phyloP scores from a whole-genome alignment of 2,113 vertebrate species.

The Bombycilla garrulus region DNA sequence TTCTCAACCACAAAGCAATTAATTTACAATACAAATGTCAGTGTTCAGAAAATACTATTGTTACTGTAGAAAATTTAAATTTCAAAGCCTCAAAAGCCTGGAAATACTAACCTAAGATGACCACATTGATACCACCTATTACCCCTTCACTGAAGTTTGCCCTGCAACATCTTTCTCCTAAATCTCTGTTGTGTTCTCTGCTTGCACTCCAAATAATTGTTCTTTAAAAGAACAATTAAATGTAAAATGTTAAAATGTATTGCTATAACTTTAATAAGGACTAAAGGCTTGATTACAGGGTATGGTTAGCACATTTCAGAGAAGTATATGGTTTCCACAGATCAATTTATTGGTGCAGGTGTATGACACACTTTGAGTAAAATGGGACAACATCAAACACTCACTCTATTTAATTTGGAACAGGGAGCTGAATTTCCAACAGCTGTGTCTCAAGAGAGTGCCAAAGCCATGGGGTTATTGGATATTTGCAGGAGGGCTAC shows the following conservation, averaged over 20 bases:
- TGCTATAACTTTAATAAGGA: neutral
- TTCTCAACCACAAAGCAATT: neutral
- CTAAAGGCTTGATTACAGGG: neutral
- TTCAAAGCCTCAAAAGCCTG: neutral
- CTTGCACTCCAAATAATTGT: neutral
- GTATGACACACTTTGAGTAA: neutral
- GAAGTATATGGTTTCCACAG: neutral
- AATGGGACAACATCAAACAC: neutral
- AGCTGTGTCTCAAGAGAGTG: neutral
- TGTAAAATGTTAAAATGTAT: neutral
- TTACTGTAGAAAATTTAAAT: neutral
- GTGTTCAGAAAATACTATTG: neutral
- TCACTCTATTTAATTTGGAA: conserved; percentile 6
- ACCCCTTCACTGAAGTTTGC: neutral
- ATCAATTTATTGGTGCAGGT: neutral
- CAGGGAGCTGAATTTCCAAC: neutral
- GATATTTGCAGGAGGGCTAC: neutral
- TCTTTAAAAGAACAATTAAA: neutral
- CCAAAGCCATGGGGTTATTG: neutral
- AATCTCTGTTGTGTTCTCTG: neutral
- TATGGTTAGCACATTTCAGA: neutral
- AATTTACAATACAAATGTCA: neutral
- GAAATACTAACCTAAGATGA: neutral
- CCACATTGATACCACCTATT: neutral
- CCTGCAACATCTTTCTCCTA: neutral